Conservation (phyloP, 92 coral and sea anemone genomes). For the Paragorgia papillata region DNA sequence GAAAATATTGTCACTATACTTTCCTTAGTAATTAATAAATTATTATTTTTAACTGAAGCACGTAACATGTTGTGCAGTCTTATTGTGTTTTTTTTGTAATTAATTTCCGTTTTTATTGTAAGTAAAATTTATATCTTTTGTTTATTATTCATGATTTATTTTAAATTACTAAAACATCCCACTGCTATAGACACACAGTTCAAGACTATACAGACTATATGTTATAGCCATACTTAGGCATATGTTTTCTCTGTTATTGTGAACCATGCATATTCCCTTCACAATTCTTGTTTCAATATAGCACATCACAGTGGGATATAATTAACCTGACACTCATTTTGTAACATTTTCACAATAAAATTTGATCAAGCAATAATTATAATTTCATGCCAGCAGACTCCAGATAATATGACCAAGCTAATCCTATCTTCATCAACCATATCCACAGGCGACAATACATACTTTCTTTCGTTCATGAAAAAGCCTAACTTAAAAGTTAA, state of each 20-base stretch:
- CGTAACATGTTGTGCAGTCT: too few relatives aligned
- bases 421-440: conserved; percentile 14
- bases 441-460: conserved; percentile 16
- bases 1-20: too few relatives aligned
- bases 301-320: conserved; percentile 24
- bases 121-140: too few relatives aligned
- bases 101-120: too few relatives aligned
- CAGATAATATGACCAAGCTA: conserved; percentile 27
- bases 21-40: too few relatives aligned
- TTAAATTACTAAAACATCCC: too few relatives aligned
- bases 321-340: conserved; percentile 9
- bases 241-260: not conserved
- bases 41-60: too few relatives aligned
- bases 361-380: not conserved
- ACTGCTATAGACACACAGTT: too few relatives aligned
- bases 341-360: not conserved
- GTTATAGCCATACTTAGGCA: not conserved
- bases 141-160: too few relatives aligned
- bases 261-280: not conserved
- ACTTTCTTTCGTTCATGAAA: conserved; percentile 12
- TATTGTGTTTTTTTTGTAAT: too few relatives aligned
- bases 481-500: conserved; percentile 17
- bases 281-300: not conserved
- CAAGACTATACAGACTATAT: too few relatives aligned
- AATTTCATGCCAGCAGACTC: not conserved